phyloP scores from a whole-genome alignment of 2,113 vertebrate species.

The Abramis brama region DNA sequence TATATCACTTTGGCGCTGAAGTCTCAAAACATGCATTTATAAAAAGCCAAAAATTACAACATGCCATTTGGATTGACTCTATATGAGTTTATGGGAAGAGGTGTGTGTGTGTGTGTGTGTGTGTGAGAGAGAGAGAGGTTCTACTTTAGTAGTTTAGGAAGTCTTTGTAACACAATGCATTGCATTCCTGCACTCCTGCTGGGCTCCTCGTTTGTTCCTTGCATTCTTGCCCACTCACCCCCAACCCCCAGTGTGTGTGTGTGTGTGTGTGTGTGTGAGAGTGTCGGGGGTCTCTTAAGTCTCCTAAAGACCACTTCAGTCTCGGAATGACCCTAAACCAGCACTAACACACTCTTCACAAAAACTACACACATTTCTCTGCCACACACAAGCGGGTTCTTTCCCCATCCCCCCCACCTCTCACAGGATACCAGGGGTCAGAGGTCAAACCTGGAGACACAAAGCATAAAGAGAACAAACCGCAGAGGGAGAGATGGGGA shows the following conservation, averaged over 20 bases:
- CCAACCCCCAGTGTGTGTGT: slow-evolving; percentile 30
- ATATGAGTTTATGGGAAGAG: slow-evolving; percentile 38
- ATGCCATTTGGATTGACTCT: slow-evolving; percentile 18
- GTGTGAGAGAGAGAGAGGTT: slow-evolving; percentile 49
- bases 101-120: slow-evolving; percentile 12
- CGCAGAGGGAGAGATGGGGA: slow-evolving; percentile 52
- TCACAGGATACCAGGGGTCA: slow-evolving; percentile 51
- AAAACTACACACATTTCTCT: slow-evolving; percentile 22
- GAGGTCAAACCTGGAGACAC: slow-evolving; percentile 46
- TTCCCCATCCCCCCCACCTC: slow-evolving; percentile 58
- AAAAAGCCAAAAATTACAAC: slow-evolving; percentile 51
- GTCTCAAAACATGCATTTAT: slow-evolving; percentile 53
- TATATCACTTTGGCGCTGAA: slow-evolving; percentile 24
- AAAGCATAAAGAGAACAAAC: slow-evolving; percentile 52
- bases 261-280: neutral
- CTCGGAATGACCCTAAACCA: slow-evolving; percentile 18
- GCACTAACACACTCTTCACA: slow-evolving; percentile 9
- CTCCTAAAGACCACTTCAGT: slow-evolving; percentile 22
- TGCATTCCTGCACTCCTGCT: slow-evolving; percentile 50
- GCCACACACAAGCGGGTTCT: slow-evolving; percentile 28
- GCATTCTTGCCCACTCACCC: slow-evolving; percentile 45
- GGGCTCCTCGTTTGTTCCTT: slow-evolving; percentile 41
- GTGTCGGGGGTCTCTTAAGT: slow-evolving; percentile 35
- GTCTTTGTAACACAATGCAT: slow-evolving; percentile 50
- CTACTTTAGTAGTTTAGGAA: slow-evolving; percentile 21